Evolutionary conservation across 2,888 invertebrate species (phyloP), one percentile per base, ranked within the genome.

Genomic region (Cancer borealis): DNA sequence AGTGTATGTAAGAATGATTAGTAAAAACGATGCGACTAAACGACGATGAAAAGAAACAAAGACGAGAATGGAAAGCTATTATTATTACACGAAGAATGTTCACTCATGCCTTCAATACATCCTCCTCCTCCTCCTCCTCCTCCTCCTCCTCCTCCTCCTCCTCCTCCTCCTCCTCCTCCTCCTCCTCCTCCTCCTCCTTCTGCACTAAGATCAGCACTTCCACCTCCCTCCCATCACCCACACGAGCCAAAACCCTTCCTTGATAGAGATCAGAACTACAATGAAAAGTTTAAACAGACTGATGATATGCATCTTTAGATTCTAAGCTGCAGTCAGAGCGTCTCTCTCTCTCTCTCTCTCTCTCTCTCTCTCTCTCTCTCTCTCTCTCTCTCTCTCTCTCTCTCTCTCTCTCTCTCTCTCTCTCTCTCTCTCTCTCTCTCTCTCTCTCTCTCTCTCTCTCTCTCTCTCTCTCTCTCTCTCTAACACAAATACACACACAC

Each of bases 401-500:
- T 45, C 46, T n/a, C n/a, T 49, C 26, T 45, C 17, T 14, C 8
- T 49, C 49, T 88, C 46, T 46, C n/a, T 49, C 88, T 39, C 17
- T 8, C 8, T 21, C 46, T n/a, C 17, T n/a, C n/a, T 21, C 8
- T 21, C 8, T n/a, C n/a, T 47, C 46, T 46, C n/a, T n/a, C 46
- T 88, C 88, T 88, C 21, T 8, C 46, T 45, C 26, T n/a, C 14
- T 8, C 8, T 88, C 46, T n/a, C 14, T 14, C 14, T 45, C 88
- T 88, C n/a, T n/a, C 46, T 88, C 88, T 49, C n/a, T n/a, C 46
- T 88, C 88, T n/a, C 14, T 8, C n/a, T 88, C 88, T 88, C 26
- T 84, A 6, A 84, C 66, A 66, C 66, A 66, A 4, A 66, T 14
- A 66, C 66, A 66, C 66, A 66, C 66, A 66, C 66, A 66, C 66